Percentiles rank a stretch among this genome's conserved stretches.
These are phyloP conservation scores for Sphaeridia pumilis DNA, from an alignment of 2,888 invertebrate genomes.

Conservation along the genomic window DNA sequence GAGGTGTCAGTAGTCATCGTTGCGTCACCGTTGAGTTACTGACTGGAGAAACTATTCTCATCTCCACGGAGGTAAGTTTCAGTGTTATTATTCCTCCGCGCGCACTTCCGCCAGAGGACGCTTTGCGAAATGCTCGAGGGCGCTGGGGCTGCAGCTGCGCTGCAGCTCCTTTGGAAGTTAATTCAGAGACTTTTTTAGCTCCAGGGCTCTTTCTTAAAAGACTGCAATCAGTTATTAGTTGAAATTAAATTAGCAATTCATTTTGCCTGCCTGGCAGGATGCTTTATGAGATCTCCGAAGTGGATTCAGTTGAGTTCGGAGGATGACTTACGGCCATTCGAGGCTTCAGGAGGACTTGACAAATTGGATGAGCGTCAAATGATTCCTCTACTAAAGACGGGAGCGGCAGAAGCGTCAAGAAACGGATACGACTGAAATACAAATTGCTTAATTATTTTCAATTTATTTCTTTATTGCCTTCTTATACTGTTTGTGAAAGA, in stretches of 20 bases:
- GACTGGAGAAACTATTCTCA: slow-evolving; percentile 35
- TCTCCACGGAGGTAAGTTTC: slow-evolving; percentile 31
- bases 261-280: background rate
- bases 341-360: background rate
- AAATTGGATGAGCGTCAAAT: background rate
- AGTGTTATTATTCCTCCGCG: background rate
- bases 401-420: background rate
- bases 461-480: slow-evolving; percentile 9
- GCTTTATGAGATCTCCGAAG: background rate
- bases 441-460: slow-evolving; percentile 8
- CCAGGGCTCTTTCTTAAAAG: no score
- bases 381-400: background rate
- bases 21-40: slow-evolving; percentile 35
- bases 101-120: no score
- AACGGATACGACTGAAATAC: slow-evolving; percentile 3
- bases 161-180: no score
- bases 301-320: no score
- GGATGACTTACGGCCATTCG: no score
- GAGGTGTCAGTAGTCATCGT: slow-evolving; percentile 32
- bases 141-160: background rate
- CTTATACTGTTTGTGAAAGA: background rate
- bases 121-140: background rate
- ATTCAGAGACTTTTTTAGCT: no score
- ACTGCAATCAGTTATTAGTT: no score
- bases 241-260: background rate